These are phyloP conservation scores for Lycia hirtaria DNA, from an alignment of 2,888 invertebrate species.

Conservation along the genomic window DNA sequence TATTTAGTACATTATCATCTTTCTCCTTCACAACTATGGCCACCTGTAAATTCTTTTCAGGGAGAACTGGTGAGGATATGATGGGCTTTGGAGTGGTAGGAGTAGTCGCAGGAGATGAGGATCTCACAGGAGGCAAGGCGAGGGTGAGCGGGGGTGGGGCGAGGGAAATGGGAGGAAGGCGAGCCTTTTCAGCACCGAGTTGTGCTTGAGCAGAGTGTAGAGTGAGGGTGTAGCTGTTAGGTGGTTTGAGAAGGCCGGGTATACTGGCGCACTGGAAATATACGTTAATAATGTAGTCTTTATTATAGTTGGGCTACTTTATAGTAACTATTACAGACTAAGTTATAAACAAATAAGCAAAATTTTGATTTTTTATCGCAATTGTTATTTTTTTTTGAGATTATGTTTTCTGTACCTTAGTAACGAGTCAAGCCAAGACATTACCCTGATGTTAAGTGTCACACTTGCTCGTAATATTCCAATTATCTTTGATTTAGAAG, in stretches of 20 bases:
- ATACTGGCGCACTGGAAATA: constrained; percentile 84
- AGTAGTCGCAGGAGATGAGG: constrained; percentile 64
- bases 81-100: constrained; percentile 70
- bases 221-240: constrained; percentile 84
- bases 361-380: no score
- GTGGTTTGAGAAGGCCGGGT: constrained; percentile 89
- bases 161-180: constrained; percentile 68
- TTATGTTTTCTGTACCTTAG: no score
- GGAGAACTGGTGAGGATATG: constrained; percentile 67
- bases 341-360: no score
- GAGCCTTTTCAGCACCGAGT: constrained; percentile 73
- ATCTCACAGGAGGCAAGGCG: constrained; percentile 66
- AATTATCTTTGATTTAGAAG: no score
- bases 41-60: constrained; percentile 76
- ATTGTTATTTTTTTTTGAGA: no score
- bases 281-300: not conserved
- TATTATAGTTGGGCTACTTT: not conserved
- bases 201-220: constrained; percentile 75
- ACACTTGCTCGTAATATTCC: no score
- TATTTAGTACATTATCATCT: constrained; percentile 74
- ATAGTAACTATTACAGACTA: not conserved
- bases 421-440: no score
- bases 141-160: constrained; percentile 51
- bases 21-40: constrained; percentile 74
- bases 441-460: no score